phyloP scores from a whole-genome alignment of 2,113 vertebrate genomes.

The Lepidothrix coronata region DNA sequence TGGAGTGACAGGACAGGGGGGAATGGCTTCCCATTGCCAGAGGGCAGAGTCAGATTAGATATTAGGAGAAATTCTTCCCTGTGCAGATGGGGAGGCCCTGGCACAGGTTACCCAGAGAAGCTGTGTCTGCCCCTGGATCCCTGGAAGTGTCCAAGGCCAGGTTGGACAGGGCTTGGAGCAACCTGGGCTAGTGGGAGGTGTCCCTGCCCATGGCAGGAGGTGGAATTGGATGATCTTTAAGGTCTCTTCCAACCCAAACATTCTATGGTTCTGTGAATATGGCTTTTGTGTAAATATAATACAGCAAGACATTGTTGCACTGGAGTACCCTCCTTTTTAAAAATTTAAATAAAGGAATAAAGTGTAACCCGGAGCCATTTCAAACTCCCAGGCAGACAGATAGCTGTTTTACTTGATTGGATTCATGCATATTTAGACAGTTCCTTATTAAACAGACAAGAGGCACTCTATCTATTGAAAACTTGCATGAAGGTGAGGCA shows the following conservation, averaged over 20 bases:
- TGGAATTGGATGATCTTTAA: not conserved
- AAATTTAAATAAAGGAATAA: not conserved
- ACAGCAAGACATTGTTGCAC: not conserved
- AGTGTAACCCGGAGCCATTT: not conserved
- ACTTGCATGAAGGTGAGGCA: not conserved
- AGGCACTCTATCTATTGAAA: not conserved
- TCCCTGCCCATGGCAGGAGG: not conserved
- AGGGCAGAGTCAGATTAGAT: not conserved
- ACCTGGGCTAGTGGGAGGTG: rapidly evolving
- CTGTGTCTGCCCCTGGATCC: not conserved
- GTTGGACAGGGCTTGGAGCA: not conserved
- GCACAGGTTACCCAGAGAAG: not conserved
- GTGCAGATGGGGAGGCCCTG: rapidly evolving
- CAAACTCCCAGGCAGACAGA: not conserved
- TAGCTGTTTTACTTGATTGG: not conserved
- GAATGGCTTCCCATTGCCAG: not conserved
- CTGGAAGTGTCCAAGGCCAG: not conserved
- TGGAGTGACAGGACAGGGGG: not conserved
- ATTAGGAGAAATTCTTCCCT: not conserved
- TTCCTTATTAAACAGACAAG: not conserved
- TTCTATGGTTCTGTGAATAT: not conserved
- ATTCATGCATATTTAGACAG: not conserved
- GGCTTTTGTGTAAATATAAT: not conserved
- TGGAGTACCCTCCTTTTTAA: not conserved
- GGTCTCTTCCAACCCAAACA: not conserved